Evolutionary conservation across 37 sponge, comb jelly and placozoan species (phyloP).

Genomic region (Diacarnus erythraeanus): DNA sequence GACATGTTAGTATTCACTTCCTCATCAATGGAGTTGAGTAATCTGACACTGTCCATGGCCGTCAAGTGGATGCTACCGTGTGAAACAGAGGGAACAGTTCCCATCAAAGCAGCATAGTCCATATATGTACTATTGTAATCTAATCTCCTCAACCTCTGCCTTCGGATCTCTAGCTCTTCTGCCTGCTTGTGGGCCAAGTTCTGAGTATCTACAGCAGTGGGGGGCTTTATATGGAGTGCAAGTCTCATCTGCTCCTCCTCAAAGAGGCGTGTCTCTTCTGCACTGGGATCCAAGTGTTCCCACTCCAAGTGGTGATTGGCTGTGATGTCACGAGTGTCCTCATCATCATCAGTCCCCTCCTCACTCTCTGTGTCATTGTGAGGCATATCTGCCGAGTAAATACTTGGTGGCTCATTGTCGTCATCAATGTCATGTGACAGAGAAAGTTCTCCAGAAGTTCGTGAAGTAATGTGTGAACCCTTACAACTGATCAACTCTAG

Average conservation of each 20-base stretch:
- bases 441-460: not conserved
- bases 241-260: conserved; percentile 29
- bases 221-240: not conserved
- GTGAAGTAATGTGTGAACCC: not conserved
- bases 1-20: not conserved
- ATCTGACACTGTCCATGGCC: conserved; percentile 18
- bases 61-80: conserved; percentile 10
- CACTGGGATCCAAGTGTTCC: conserved; percentile 31
- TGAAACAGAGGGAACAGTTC: not conserved
- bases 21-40: conserved; percentile 15
- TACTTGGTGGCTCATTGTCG: conserved; percentile 33
- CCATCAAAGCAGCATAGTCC: conserved; percentile 14
- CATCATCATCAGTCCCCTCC: not conserved
- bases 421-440: conserved; percentile 23
- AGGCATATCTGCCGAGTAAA: conserved; percentile 1
- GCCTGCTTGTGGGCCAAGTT: not conserved
- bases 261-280: conserved; percentile 1
- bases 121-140: conserved; percentile 48
- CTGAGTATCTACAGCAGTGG: not conserved
- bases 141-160: conserved; percentile 31
- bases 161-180: conserved; percentile 1
- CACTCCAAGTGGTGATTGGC: not conserved
- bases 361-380: not conserved
- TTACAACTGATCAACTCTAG: conserved; percentile 38
- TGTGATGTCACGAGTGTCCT: not conserved